Conservation (phyloP, 2,113 vertebrate genomes). For the Prionailurus bengalensis region DNA sequence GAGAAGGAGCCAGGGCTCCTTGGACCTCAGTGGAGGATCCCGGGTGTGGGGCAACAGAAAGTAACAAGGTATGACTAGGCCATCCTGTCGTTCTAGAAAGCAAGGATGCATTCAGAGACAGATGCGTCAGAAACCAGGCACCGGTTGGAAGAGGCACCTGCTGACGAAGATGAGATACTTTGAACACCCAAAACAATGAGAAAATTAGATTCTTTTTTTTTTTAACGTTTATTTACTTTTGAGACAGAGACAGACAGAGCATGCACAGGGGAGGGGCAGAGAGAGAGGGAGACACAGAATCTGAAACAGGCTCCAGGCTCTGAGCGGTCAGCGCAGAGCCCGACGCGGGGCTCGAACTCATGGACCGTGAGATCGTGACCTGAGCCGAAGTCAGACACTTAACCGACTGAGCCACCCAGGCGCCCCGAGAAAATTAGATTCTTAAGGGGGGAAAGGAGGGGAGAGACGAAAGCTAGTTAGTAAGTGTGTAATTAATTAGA, state of each 20-base stretch:
- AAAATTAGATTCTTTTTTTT: not conserved
- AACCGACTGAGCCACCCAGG: too few relatives aligned
- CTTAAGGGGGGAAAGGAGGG: not conserved
- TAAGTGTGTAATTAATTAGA: not conserved
- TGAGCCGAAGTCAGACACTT: fast-evolving
- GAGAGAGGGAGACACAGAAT: too few relatives aligned
- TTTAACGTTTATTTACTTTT: too few relatives aligned
- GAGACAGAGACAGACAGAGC: too few relatives aligned
- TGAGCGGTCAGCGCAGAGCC: too few relatives aligned
- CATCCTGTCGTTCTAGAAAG: not conserved
- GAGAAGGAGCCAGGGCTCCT: not conserved
- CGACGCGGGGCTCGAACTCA: too few relatives aligned
- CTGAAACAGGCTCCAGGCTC: too few relatives aligned
- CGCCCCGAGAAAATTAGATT: not conserved
- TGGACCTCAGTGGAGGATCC: not conserved
- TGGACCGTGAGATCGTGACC: too few relatives aligned
- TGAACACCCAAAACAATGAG: not conserved
- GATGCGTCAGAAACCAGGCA: not conserved
- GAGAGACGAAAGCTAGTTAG: not conserved
- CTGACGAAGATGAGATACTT: not conserved
- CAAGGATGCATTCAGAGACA: not conserved
- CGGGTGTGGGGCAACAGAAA: not conserved
- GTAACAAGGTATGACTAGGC: not conserved
- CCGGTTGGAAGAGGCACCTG: not conserved
- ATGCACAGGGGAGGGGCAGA: too few relatives aligned